phyloP scores from a whole-genome alignment of 1,140 invertebrate species.

The Apis dorsata region DNA sequence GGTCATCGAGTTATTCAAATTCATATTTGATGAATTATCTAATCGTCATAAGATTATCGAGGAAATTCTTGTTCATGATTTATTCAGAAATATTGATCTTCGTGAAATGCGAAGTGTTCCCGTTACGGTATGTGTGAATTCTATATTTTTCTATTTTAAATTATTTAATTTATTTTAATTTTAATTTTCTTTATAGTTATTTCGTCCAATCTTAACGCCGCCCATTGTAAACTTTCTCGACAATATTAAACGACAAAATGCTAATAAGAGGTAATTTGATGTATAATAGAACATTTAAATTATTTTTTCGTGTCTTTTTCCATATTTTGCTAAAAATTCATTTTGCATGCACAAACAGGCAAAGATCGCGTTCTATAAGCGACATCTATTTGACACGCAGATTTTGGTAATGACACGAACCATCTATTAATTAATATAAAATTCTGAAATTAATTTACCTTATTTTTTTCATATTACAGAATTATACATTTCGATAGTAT shows the following conservation, averaged over 20 bases:
- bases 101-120: conserved; percentile 88
- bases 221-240: conserved; percentile 77
- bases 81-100: conserved; percentile 93
- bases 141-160: background rate
- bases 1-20: conserved; percentile 89
- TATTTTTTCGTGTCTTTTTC: conserved; percentile 5
- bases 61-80: conserved; percentile 89
- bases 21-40: conserved; percentile 88
- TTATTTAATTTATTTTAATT: background rate
- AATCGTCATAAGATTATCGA: conserved; percentile 85
- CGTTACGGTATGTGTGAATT: conserved; percentile 77
- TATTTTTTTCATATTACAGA: conserved; percentile 62
- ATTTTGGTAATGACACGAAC: conserved; percentile 69
- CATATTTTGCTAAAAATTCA: conserved; percentile 56
- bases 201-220: conserved; percentile 76
- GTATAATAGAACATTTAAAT: background rate
- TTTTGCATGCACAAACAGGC: conserved; percentile 73
- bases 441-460: background rate
- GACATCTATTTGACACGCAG: conserved; percentile 62
- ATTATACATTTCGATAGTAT: conserved; percentile 65
- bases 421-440: background rate
- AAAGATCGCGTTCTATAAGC: conserved; percentile 68
- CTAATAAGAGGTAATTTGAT: conserved; percentile 69
- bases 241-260: conserved; percentile 76
- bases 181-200: conserved; percentile 71